Evolutionary conservation across 1,140 invertebrate species (phyloP).

Genomic region (Hypothenemus hampei): DNA sequence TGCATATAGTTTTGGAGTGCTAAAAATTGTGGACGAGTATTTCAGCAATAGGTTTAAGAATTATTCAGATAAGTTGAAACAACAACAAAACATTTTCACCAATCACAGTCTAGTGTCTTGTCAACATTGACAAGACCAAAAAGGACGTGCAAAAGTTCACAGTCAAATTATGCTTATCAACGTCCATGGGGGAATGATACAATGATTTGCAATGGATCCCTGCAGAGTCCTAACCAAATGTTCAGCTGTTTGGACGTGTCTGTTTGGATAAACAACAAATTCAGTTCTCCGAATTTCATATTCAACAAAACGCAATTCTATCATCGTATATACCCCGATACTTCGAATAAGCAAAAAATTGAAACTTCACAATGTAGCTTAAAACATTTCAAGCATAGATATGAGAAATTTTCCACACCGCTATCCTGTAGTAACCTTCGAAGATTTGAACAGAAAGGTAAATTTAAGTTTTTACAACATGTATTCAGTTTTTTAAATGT

Average conservation of each 20-base stretch:
- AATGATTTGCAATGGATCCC: too few relatives aligned
- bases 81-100: too few relatives aligned
- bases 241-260: background rate
- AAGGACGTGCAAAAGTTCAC: too few relatives aligned
- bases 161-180: too few relatives aligned
- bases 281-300: background rate
- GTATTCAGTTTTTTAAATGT: too few relatives aligned
- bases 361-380: background rate
- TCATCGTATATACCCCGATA: background rate
- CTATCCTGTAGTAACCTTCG: background rate
- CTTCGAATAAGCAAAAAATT: too few relatives aligned
- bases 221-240: background rate
- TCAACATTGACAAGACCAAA: too few relatives aligned
- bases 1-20: slow-evolving; percentile 51
- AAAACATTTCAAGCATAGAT: background rate
- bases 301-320: background rate
- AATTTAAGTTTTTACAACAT: background rate
- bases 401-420: background rate
- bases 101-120: too few relatives aligned
- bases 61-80: slow-evolving; percentile 37
- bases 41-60: slow-evolving; percentile 50
- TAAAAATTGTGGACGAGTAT: slow-evolving; percentile 52
- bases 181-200: too few relatives aligned
- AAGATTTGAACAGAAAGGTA: background rate
- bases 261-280: background rate